Conservation (phyloP, 2,888 invertebrate species). For the Chymomyza amoena region DNA sequence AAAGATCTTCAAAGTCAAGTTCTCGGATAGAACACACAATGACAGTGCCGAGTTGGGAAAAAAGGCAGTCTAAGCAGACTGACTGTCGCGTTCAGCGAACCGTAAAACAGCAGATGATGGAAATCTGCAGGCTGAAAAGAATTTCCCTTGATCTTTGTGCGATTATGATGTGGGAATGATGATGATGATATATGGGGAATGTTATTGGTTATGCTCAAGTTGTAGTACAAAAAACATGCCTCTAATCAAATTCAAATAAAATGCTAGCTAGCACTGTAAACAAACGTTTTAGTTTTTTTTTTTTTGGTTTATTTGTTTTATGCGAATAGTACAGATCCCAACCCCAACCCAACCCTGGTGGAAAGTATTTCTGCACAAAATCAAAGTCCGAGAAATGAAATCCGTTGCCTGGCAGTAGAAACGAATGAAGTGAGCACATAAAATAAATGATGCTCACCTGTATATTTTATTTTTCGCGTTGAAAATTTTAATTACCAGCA, state of each 20-base stretch:
- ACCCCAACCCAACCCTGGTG: too few species aligned
- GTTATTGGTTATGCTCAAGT: neutral
- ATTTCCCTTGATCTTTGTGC: neutral
- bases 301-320: too few species aligned
- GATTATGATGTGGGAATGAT: neutral
- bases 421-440: constrained; percentile 33
- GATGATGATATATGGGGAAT: neutral
- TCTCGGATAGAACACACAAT: constrained; percentile 43
- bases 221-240: neutral
- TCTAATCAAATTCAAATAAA: neutral
- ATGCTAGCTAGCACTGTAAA: neutral
- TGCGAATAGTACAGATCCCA: too few species aligned
- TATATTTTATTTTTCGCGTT: constrained; percentile 48
- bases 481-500: constrained; percentile 54
- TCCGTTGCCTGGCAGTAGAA: neutral
- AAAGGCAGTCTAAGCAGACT: constrained; percentile 19
- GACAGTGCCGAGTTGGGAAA: constrained; percentile 29
- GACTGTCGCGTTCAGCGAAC: constrained; percentile 5
- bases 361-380: neutral
- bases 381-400: too few species aligned
- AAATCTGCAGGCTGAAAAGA: neutral
- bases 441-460: constrained; percentile 67
- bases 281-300: neutral
- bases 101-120: neutral
- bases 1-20: constrained; percentile 1